Conservation (phyloP, 2,797 vertebrate genomes). For the Pseudopleuronectes americanus region DNA sequence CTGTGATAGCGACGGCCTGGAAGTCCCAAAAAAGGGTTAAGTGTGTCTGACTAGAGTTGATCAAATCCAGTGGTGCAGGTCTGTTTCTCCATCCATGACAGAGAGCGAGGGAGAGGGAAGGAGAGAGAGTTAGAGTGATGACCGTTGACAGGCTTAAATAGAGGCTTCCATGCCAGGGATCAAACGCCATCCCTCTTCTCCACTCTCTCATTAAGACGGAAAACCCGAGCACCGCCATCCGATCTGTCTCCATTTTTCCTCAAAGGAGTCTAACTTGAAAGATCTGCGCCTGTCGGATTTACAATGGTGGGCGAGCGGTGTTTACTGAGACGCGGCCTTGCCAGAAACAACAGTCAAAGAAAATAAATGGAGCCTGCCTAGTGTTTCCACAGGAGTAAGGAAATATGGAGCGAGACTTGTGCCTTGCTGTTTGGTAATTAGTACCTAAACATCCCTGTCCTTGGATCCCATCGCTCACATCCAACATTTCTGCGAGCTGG, state of each 20-base stretch:
- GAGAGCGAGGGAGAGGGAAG: constrained; percentile 26
- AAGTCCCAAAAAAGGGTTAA: constrained; percentile 60
- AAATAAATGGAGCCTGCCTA: constrained; percentile 87
- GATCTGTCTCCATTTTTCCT: constrained; percentile 85
- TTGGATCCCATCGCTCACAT: constrained; percentile 82
- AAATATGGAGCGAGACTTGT: constrained; percentile 85
- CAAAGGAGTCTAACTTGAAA: constrained; percentile 85
- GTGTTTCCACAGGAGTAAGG: constrained; percentile 88
- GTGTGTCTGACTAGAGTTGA: constrained; percentile 64
- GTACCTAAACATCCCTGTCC: constrained; percentile 86
- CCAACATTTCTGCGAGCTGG: constrained; percentile 80
- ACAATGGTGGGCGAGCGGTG: constrained; percentile 85
- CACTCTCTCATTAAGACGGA: constrained; percentile 87
- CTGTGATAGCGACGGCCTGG: constrained; percentile 32
- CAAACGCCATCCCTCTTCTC: constrained; percentile 85
- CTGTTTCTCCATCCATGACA: constrained; percentile 72
- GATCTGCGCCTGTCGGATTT: constrained; percentile 87
- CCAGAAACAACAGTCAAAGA: constrained; percentile 88
- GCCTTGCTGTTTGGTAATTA: constrained; percentile 87
- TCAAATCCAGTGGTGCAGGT: constrained; percentile 77
- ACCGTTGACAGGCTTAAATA: constrained; percentile 86
- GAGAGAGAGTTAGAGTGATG: constrained; percentile 78
- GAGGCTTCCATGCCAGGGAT: constrained; percentile 85
- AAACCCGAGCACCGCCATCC: constrained; percentile 83
- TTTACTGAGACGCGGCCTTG: constrained; percentile 82